These are phyloP conservation scores for Cynopterus sphinx DNA, from an alignment of 2,797 vertebrate genomes.

Conservation along the genomic window DNA sequence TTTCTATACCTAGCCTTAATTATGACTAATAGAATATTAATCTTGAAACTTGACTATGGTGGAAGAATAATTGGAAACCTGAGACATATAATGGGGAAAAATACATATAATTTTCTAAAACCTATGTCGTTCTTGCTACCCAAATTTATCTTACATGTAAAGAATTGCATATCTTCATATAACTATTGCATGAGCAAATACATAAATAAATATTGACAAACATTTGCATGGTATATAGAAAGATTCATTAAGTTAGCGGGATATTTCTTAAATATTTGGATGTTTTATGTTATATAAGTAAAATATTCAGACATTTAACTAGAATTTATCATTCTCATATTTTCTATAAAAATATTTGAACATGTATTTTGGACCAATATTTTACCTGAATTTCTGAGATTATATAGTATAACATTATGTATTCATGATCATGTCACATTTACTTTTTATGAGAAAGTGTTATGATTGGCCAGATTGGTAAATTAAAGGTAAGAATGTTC, in stretches of 20 bases:
- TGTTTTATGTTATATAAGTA: neutral
- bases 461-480: neutral
- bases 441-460: neutral
- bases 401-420: neutral
- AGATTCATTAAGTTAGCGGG: neutral
- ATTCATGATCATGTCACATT: neutral
- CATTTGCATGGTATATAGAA: neutral
- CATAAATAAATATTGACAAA: neutral
- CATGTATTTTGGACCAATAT: neutral
- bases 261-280: slow-evolving; percentile 19
- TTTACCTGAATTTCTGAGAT: neutral
- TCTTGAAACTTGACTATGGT: slow-evolving; percentile 3
- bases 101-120: neutral
- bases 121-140: neutral
- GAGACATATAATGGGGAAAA: neutral
- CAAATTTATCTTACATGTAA: neutral
- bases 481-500: neutral
- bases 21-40: neutral
- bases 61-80: slow-evolving; percentile 21
- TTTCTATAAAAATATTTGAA: neutral
- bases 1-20: neutral
- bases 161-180: neutral
- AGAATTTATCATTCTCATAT: neutral
- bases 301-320: neutral
- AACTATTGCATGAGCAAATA: neutral